Conservation (phyloP, 1,140 invertebrate species). For the Formica exsecta region DNA sequence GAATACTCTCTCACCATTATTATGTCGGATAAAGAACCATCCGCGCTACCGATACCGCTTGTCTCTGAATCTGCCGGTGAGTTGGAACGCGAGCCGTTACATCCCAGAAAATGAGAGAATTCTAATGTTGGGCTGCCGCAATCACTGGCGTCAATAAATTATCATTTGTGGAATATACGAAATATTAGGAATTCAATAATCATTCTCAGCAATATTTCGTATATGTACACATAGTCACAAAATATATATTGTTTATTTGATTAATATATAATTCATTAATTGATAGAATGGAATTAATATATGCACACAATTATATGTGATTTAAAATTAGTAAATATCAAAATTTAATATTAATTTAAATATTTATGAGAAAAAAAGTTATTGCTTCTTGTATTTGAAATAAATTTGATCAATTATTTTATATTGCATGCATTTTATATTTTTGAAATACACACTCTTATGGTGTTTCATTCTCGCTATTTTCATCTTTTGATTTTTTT, state of each 20-base stretch:
- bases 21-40: conserved; percentile 89
- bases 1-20: conserved; percentile 88
- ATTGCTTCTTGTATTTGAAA: not conserved
- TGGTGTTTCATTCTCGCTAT: not conserved
- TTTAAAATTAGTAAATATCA: not conserved
- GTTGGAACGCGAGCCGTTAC: conserved; percentile 87
- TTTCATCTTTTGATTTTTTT: not conserved
- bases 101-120: conserved; percentile 83
- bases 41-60: conserved; percentile 88
- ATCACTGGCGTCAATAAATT: conserved; percentile 81
- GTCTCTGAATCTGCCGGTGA: conserved; percentile 89
- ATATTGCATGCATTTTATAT: not conserved
- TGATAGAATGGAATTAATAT: conserved; percentile 18
- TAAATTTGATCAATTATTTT: not conserved
- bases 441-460: conserved; percentile 36
- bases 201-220: not conserved
- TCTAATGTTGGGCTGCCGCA: conserved; percentile 87
- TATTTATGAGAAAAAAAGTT: not conserved
- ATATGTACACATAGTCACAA: not conserved
- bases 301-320: not conserved
- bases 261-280: too few relatives aligned
- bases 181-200: conserved; percentile 4
- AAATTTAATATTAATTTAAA: conserved; percentile 9
- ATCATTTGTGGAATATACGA: conserved; percentile 8
- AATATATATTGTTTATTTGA: too few relatives aligned